Evolutionary conservation across 2,113 vertebrate genomes (phyloP).

Genomic region (Chlamydotis undulata): DNA sequence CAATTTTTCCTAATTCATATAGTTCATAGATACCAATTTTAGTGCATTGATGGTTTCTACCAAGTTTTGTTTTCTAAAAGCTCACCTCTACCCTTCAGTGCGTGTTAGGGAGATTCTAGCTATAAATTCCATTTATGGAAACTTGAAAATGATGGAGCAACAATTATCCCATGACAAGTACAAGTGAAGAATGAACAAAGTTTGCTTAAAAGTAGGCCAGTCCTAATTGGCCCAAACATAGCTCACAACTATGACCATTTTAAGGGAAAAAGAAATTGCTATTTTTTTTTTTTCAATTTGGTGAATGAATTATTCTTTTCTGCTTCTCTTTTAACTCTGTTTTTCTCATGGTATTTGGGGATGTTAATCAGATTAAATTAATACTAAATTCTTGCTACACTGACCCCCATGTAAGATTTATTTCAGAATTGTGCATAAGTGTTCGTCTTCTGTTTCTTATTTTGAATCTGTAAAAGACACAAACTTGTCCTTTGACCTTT

Average conservation of each 20-base stretch:
- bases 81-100: background rate
- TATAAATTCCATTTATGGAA: background rate
- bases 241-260: background rate
- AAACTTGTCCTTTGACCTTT: background rate
- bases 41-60: background rate
- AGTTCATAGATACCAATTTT: background rate
- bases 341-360: background rate
- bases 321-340: background rate
- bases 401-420: background rate
- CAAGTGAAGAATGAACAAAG: background rate
- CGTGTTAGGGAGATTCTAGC: background rate
- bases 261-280: background rate
- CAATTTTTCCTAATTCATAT: background rate
- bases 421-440: background rate
- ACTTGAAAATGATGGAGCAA: background rate
- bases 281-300: rapidly evolving
- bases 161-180: background rate
- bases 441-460: background rate
- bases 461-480: background rate
- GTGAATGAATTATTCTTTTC: background rate
- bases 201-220: background rate
- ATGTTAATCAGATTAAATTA: background rate
- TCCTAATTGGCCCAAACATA: background rate
- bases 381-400: background rate
- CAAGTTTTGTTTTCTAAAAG: background rate